Conservation (phyloP, 2,797 vertebrate genomes). For the Parotocinclus haroldoi region DNA sequence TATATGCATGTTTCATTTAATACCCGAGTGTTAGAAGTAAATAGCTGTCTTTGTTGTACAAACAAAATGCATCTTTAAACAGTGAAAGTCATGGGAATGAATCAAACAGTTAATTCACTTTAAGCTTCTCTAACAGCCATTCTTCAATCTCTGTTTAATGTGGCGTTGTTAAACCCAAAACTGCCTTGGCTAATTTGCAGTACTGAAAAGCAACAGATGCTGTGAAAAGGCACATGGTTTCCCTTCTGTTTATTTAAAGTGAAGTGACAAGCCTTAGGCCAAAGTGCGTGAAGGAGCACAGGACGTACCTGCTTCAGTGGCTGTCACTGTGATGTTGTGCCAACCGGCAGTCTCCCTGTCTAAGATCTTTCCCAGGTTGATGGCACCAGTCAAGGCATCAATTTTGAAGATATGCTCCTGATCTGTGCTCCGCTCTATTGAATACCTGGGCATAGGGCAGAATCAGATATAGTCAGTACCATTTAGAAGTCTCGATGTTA, state of each 20-base stretch:
- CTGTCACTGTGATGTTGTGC: constrained; percentile 95
- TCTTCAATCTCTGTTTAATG: too few species aligned
- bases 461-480: not conserved
- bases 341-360: constrained; percentile 94
- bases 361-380: constrained; percentile 86
- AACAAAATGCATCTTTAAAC: too few species aligned
- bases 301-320: constrained; percentile 86
- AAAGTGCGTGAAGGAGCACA: constrained; percentile 12
- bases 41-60: too few species aligned
- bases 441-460: constrained; percentile 72
- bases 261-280: constrained; percentile 23
- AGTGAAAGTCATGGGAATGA: too few species aligned
- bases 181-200: too few species aligned
- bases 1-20: too few species aligned
- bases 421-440: constrained; percentile 85
- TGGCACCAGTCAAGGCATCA: constrained; percentile 84
- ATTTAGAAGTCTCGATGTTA: not conserved
- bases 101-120: too few species aligned
- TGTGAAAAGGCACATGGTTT: constrained; percentile 5
- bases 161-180: too few species aligned
- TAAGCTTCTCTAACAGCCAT: too few species aligned
- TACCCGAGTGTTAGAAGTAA: too few species aligned
- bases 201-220: not conserved
- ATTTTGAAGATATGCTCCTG: constrained; percentile 91
- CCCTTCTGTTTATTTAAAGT: constrained; percentile 12